Evolutionary conservation across 1,140 invertebrate genomes (phyloP), one percentile per base, ranked within the genome.

Genomic region (Oscheius sp.): DNA sequence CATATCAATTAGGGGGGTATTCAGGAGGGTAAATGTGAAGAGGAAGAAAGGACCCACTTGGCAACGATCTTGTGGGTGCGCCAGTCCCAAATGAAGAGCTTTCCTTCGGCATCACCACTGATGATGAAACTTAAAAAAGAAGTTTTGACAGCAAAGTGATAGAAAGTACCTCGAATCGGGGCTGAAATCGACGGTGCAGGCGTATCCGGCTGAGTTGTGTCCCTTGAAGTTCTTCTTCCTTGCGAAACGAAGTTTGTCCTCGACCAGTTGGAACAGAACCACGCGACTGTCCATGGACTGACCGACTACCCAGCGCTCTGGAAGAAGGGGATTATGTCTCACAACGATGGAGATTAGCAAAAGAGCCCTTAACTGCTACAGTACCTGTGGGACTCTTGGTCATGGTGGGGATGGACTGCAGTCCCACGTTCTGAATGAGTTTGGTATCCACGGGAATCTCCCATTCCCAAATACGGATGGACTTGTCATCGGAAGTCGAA

Each of bases 361-460:
- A 72, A 67, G 42, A 63, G 45, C 20, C 26, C 31, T 20, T 36
- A 63, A 61, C 68, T n/a, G n/a, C n/a, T n/a, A n/a, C n/a, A 29
- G n/a, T 35, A 86, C 93, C 91, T 88, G 98, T 99, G 1, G 94
- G 95, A 0, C 94, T 91, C 18, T 91, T 87, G 0, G 93, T 93
- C 0, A 98, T 94, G 1, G 94, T 91, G 0, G 97, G 97, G 91
- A 99, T 97, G 3, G 95, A 97, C 87, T 99, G 96, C 93, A 99
- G 97, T 1, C 92, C 91, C 1, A 96, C 95, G 87, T 99, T 96
- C n/a, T 96, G 95, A 80, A 99, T 99, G 84, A 99, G 97, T 85
- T 99, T 99, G 91, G 99, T 98, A 85, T 99, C 96, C 2, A 99
- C 96, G 0, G 96, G 97, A 84, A 99, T 97, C 85, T 99, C 95